These are phyloP conservation scores for Eupithecia tripunctaria DNA, from an alignment of 2,888 invertebrate species.

Conservation along the genomic window DNA sequence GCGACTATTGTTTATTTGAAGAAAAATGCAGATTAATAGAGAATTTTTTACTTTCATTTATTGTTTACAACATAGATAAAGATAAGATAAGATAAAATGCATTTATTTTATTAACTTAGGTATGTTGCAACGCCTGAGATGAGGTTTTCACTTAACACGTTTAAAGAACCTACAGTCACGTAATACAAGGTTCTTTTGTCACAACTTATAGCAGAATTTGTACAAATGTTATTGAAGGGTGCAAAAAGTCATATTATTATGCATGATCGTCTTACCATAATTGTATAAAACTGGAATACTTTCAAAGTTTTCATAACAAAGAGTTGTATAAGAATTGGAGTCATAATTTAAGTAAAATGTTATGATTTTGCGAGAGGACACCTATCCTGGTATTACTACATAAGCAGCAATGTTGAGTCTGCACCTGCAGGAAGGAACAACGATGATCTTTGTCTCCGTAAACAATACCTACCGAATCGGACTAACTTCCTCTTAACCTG, in stretches of 20 bases:
- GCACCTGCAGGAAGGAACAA: neutral
- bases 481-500: neutral
- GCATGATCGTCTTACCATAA: neutral
- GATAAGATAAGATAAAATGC: too few relatives aligned
- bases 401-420: neutral
- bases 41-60: neutral
- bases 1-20: neutral
- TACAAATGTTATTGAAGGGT: neutral
- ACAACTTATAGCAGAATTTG: neutral
- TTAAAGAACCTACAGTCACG: neutral
- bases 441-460: neutral
- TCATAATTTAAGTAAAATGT: neutral
- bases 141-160: neutral
- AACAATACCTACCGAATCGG: neutral
- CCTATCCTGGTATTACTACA: neutral
- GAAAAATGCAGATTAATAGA: neutral
- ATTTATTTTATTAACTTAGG: too few relatives aligned
- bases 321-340: neutral
- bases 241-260: neutral
- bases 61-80: too few relatives aligned
- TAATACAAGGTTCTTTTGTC: neutral
- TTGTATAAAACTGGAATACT: neutral
- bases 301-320: constrained; percentile 6
- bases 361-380: neutral
- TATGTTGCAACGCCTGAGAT: neutral